Evolutionary conservation across 2,888 invertebrate genomes (phyloP), one percentile per base, ranked within the genome.

Genomic region (Papilio protenor): DNA sequence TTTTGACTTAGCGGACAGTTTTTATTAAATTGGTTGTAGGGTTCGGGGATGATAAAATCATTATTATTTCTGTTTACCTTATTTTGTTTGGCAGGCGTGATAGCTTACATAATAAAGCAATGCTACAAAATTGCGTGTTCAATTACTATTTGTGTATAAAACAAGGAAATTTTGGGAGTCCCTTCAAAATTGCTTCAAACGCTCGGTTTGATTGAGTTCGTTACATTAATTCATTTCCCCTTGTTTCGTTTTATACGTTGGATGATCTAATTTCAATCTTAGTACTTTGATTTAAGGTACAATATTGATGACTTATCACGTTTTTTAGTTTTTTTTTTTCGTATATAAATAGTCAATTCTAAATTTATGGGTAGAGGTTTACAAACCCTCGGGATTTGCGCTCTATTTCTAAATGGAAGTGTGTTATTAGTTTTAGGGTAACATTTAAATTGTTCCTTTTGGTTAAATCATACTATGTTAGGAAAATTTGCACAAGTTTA

Each of bases 351-450:
- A 78, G 78, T 75, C 90, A 89, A 91, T 91, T 89, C 86, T 85
- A 84, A 89, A 91, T 91, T 90, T 91, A 91, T 91, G 87, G 88
- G 88, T 86, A 87, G 84, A 84, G 89, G 89, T 89, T 90, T 89
- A 88, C 64, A 87, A 87, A 85, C 89, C 86, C 88, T 84, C 83
- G 90, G 87, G 85, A 84, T 85, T 86, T 86, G 85, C 87, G 86
- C 87, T 89, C 88, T 89, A 89, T 89, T 89, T 89, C 86, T 86
- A 90, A 90, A 91, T 89, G 88, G 87, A 86, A 82, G 84, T 86
- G 83, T 86, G 87, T 88, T 87, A 75, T 78, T 78, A 57, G 86
- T 88, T 85, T 79, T 40, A 75, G 71, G 75, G 27, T 47, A 71
- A 64, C 49, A 85, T 86, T 85, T 84, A 85, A 86, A 82, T 88